Base-by-base conservation (phyloP, 2,797 vertebrate species). In the Sebastes cheni region DNA sequence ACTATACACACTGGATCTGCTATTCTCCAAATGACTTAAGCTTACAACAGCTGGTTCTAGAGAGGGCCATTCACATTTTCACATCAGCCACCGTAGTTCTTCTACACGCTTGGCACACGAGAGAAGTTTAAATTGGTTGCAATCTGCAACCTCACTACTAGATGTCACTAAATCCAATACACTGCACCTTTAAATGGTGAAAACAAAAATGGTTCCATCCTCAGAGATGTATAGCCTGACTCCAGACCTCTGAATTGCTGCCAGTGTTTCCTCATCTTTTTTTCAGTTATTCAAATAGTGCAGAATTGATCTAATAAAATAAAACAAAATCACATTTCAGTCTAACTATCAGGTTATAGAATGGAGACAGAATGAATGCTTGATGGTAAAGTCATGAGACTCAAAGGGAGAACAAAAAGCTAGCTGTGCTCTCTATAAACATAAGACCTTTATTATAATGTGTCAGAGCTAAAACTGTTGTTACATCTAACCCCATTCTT, bases 1-100 rank as follows among this genome's bases (percentile, higher is more conserved):
- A 39, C 34, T 12, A 11, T 2, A 39, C 39, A 14, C 39, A 42
- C 39, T 42, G 42, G 16, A 18, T 20, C 42, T 46, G 42, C 16
- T 46, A 46, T 50, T 50, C 42, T 50, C 42, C 16, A 46, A 46
- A 46, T 46, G 16, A 46, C 42, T 3, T 18, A 46, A 0, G 7
- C 7, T 18, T 18, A 2, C 42, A 20, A 46, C 42, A 46, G 16
- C 42, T 42, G 39, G 14, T 42, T 46, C 6, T 0, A 46, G 16
- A 46, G 42, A 46, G 42, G 42, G 42, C 42, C 16, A 46, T 46
- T 46, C 1, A 0, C 42, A 18, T 46, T 46, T 46, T 18, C 1
- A 18, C 42, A 18, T 46, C 16, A 8, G 42, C 42, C 16, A 46
- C 42, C 42, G 0, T 46, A 18, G 0, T 20, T 46, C 42, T 46